Conservation (phyloP, 2,113 vertebrate species). For the Cariama cristata region DNA sequence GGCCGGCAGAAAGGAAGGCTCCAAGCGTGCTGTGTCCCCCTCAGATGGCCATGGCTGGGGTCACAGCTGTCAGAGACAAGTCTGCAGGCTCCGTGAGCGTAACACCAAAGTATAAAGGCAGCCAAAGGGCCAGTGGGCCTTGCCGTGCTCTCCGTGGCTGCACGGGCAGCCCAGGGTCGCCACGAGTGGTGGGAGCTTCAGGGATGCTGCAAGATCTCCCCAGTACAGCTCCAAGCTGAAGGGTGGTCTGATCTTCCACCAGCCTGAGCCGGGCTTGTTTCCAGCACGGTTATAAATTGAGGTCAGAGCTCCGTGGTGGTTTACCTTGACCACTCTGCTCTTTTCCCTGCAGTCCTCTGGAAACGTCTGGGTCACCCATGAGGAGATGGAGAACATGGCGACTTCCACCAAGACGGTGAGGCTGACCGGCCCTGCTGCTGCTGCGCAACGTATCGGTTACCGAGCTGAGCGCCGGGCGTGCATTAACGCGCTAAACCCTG, state of each 20-base stretch:
- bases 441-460: accelerated
- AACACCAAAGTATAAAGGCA: not conserved
- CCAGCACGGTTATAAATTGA: not conserved
- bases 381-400: constrained; percentile 98
- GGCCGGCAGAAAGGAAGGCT: not conserved
- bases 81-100: not conserved
- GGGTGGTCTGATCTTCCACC: not conserved
- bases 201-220: not conserved
- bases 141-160: not conserved
- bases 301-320: accelerated
- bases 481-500: accelerated
- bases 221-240: not conserved
- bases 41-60: not conserved
- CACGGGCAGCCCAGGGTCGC: not conserved
- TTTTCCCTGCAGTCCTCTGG: constrained; percentile 89
- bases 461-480: accelerated
- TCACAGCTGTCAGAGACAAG: not conserved
- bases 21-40: not conserved
- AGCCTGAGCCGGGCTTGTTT: not conserved
- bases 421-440: not conserved
- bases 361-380: constrained; percentile 98
- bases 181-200: not conserved
- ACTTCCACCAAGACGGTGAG: constrained; percentile 94
- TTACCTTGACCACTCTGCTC: not conserved
- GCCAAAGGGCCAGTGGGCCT: not conserved